Conservation (phyloP, 2,888 invertebrate species). For the Biston stratarius region DNA sequence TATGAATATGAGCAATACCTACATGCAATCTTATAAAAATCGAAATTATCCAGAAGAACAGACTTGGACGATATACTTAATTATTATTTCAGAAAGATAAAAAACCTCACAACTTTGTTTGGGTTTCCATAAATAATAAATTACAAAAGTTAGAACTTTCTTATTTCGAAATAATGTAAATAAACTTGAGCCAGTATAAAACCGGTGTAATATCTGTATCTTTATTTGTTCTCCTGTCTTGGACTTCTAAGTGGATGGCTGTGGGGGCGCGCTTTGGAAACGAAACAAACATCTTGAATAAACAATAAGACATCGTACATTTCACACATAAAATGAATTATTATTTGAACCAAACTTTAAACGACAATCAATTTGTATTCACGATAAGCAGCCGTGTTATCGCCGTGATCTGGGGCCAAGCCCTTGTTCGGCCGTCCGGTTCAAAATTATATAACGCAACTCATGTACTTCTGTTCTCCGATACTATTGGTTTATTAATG, state of each 20-base stretch:
- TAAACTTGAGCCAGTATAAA: slow-evolving; percentile 45
- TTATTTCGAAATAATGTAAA: slow-evolving; percentile 47
- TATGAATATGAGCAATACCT: slow-evolving; percentile 16
- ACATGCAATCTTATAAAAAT: slow-evolving; percentile 26
- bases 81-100: slow-evolving; percentile 38
- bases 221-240: slow-evolving; percentile 46
- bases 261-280: slow-evolving; percentile 37
- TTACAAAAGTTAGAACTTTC: slow-evolving; percentile 47
- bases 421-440: slow-evolving; percentile 49
- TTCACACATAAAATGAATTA: slow-evolving; percentile 46
- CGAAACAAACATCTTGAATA: slow-evolving; percentile 38
- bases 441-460: slow-evolving; percentile 44
- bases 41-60: slow-evolving; percentile 23
- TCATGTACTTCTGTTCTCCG: slow-evolving; percentile 30
- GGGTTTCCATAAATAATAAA: slow-evolving; percentile 45
- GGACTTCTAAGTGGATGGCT: slow-evolving; percentile 40
- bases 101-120: slow-evolving; percentile 38
- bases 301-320: slow-evolving; percentile 33
- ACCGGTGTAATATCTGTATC: slow-evolving; percentile 46
- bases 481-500: slow-evolving; percentile 32
- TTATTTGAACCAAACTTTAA: slow-evolving; percentile 52
- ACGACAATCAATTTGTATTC: slow-evolving; percentile 72
- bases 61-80: slow-evolving; percentile 19
- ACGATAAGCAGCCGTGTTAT: slow-evolving; percentile 68
- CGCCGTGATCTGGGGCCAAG: slow-evolving; percentile 58